Base-by-base conservation (phyloP, 2,888 invertebrate genomes). In the Dysmachus trigonus region DNA sequence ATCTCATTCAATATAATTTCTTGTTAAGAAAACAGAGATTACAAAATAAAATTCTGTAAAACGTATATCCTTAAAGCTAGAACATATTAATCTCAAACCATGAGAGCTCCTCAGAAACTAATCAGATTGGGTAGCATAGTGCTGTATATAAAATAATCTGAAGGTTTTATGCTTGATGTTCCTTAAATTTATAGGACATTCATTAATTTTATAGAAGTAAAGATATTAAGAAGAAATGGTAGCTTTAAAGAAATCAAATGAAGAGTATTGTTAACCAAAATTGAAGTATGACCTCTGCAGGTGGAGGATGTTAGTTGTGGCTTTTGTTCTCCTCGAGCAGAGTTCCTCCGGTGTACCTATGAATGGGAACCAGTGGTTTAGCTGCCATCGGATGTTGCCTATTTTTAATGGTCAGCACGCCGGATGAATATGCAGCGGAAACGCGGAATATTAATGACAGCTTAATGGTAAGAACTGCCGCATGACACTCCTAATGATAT, bases 371-470 rank as follows among this genome's bases (percentile, higher is more conserved):
- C 31, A 2, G 31, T 73, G 73, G 53, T n/a, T n/a, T n/a, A n/a
- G n/a, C 81, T 30, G 30, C 15, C 22, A 62, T 82, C 81, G 83
- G 83, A 83, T 72, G 72, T 83, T 83, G 72, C 83, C 83, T 83
- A 83, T 83, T 83, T 83, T 83, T 71, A 72, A 71, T 38, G 33
- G 83, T 83, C 83, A 83, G 30, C 81, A 81, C 76, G 38, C 35
- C 85, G 85, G 85, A 85, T 85, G 85, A 85, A 85, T 85, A 85
- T 85, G 51, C 51, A 85, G 38, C 85, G 85, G 85, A 85, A 85
- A 35, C 47, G 41, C 74, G 51, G 83, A 83, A 83, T 83, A 83
- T 83, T 83, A 83, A 83, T 83, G 83, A 83, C 72, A 72, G 41
- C 72, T 83, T 83, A 83, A 83, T 83, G 83, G 83, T 83, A 83